These are phyloP conservation scores for Xanthia icteritia DNA, from an alignment of 2,888 invertebrate genomes.

Conservation along the genomic window DNA sequence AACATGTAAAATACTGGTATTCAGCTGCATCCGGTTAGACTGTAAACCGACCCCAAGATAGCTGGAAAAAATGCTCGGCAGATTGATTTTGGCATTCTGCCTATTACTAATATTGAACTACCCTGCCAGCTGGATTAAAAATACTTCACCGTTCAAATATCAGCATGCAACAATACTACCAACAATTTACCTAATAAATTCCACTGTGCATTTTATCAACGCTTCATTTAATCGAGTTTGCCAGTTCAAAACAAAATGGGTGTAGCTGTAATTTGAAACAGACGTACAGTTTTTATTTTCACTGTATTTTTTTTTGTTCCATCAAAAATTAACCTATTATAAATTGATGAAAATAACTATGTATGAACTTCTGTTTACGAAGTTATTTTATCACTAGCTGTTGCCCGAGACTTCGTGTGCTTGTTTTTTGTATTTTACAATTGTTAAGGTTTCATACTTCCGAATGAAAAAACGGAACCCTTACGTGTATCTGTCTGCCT, in stretches of 20 bases:
- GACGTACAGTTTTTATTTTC: slow-evolving; percentile 18
- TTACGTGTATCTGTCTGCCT: too few relatives aligned
- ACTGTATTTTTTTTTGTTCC: slow-evolving; percentile 6
- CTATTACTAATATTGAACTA: not conserved
- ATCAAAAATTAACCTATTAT: slow-evolving; percentile 17
- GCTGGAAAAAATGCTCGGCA: too few relatives aligned
- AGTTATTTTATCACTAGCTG: not conserved
- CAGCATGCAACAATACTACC: slow-evolving; percentile 9
- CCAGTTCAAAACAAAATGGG: slow-evolving; percentile 46
- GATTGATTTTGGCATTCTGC: not conserved
- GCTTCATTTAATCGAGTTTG: slow-evolving; percentile 54
- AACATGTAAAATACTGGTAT: too few relatives aligned
- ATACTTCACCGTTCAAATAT: slow-evolving; percentile 11
- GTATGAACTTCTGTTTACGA: slow-evolving; percentile 3
- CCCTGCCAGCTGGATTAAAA: slow-evolving; percentile 5
- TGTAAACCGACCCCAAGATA: too few relatives aligned
- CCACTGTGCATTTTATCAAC: slow-evolving; percentile 41
- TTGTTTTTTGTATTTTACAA: not conserved
- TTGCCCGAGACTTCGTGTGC: not conserved
- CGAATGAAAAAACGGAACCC: too few relatives aligned
- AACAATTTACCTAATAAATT: slow-evolving; percentile 44
- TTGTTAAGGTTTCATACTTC: not conserved
- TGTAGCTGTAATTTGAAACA: slow-evolving; percentile 43
- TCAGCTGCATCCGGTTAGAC: too few relatives aligned
- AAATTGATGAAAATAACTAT: slow-evolving; percentile 21